phyloP scores from a whole-genome alignment of 2,797 vertebrate species.

The Otolemur crassicaudatus region DNA sequence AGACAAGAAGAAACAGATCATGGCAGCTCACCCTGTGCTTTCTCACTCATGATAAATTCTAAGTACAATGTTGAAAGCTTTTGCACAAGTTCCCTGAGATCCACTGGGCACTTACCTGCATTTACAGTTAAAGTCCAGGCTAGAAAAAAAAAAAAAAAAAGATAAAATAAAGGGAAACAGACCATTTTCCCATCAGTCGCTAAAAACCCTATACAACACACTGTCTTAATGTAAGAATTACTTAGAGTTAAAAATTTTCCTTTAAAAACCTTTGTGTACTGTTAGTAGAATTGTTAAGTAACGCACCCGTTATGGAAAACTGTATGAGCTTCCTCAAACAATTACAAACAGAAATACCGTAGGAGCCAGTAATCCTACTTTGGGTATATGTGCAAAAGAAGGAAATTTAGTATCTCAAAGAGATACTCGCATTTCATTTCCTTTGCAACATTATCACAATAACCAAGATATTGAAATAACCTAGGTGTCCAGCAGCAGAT shows the following conservation, averaged over 20 bases:
- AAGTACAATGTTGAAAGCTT: background rate
- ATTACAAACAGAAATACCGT: background rate
- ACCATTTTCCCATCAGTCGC: background rate
- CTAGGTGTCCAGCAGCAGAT: background rate
- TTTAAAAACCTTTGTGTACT: background rate
- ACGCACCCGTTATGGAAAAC: background rate
- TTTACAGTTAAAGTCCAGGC: background rate
- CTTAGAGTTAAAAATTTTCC: background rate
- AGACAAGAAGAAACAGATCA: background rate
- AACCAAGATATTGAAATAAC: background rate
- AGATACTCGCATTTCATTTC: background rate
- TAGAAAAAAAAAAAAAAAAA: background rate
- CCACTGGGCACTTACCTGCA: background rate
- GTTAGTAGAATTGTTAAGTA: background rate
- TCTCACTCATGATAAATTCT: background rate
- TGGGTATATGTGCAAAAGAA: background rate
- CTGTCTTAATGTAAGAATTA: background rate
- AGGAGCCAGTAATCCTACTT: background rate
- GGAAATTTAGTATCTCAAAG: background rate
- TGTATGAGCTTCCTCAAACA: background rate
- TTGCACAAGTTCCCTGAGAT: background rate
- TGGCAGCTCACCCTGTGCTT: no score
- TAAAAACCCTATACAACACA: background rate
- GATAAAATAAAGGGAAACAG: background rate
- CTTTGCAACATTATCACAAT: background rate